Evolutionary conservation across 2,113 vertebrate genomes (phyloP), one percentile per base, ranked within the genome.

Genomic region (Myxocyprinus asiaticus): DNA sequence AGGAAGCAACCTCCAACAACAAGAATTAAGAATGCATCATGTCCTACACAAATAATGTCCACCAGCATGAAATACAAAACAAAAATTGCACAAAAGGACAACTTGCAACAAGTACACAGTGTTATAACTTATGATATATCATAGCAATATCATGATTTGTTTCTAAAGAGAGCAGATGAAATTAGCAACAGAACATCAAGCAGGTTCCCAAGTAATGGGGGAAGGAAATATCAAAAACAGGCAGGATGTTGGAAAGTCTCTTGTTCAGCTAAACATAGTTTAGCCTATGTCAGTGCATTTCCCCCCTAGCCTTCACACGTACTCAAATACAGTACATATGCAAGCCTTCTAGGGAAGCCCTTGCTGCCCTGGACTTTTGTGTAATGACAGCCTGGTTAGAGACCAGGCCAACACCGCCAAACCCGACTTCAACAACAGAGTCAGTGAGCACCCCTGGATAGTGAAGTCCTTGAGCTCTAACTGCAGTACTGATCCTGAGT

Each of bases 321-420:
- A 91, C 85, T 89, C 87, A 91, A 91, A 85, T 89, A 85, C 69
- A 71, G 22, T 33, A 33, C 22, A 33, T 56, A 5, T 72, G 42
- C 14, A 90, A 92, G 90, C 86, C 87, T 84, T 88, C 90, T 89
- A 92, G 91, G 91, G 88, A 90, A 92, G 87, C 88, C 90, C 93
- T 92, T 88, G 70, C n/a, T 83, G 66, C 44, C 22, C 64, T 55
- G 48, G 14, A 45, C 10, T 7, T 62, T 5, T 73, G 51, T 83
- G 50, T 64, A 83, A 78, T 74, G 76, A 77, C 75, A 81, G 74
- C 74, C 56, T 78, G 62, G 74, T 76, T 71, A 68, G n/a, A 59
- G 7, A 68, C 9, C 1, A 48, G 56, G 17, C 70, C 62, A 56
- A 58, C 15, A 77, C 6, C 11, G 48, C 78, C 56, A 83, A 77